Evolutionary conservation across 2,888 invertebrate genomes (phyloP), one percentile per base, ranked within the genome.

Genomic region (Elmis aenea): DNA sequence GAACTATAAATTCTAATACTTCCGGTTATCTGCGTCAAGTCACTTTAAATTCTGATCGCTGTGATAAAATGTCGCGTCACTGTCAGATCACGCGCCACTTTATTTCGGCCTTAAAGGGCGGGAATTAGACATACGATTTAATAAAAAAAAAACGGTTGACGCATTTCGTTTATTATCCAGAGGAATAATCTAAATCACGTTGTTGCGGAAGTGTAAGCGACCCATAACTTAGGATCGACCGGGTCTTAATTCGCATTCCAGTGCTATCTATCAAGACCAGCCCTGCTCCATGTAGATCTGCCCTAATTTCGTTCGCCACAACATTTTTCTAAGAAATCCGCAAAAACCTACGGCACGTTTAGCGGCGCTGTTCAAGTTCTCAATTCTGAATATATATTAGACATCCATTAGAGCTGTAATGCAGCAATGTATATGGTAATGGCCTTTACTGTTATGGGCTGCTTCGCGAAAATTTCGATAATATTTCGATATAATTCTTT

Each of bases 191-290:
- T 5, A 8, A 18, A 18, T 18, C 18, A 8, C n/a, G 55, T 54
- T 57, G 57, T 56, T 54, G 48, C 52, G 51, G 52, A 48, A 49
- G 52, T 52, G 56, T 57, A 56, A 57, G 52, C 48, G 52, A 52
- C 38, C 54, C 50, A 57, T 59, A 58, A 58, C 48, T 59, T 55
- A 59, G 58, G 58, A 59, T 59, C 54, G 56, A 50, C 45, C 42
- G 38, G 47, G 52, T 50, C 54, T 50, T 50, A 55, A 55, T 59
- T 56, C 56, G 45, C 48, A 51, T 54, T 51, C 51, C 45, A 45
- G 37, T 46, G 51, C 58, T 59, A 59, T 58, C 59, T 59, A 58
- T 59, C 59, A 59, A 54, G 40, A 37, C 50, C 58, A 59, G 57
- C 47, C 45, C 47, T 50, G 45, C 46, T 40, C 43, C 46, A 49